phyloP scores from a whole-genome alignment of 2,113 vertebrate genomes.

The Archilochus colubris region DNA sequence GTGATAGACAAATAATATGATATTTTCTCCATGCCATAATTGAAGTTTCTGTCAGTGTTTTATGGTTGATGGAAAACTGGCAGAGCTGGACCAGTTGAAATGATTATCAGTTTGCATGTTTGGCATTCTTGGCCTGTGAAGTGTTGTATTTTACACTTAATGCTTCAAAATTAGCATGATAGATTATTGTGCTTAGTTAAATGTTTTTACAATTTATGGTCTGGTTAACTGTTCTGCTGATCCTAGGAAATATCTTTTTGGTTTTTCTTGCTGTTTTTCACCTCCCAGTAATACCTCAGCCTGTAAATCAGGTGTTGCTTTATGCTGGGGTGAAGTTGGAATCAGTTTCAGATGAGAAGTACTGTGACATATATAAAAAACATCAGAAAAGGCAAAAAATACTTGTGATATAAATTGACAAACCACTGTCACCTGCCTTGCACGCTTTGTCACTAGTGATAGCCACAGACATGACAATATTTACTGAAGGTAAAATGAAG shows the following conservation, averaged over 20 bases:
- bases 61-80: constrained; percentile 32
- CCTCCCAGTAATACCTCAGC: background rate
- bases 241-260: background rate
- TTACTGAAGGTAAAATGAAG: background rate
- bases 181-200: constrained; percentile 10
- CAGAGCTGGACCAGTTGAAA: background rate
- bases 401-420: background rate
- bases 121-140: constrained; percentile 36
- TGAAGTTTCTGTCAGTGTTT: constrained; percentile 4
- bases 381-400: background rate
- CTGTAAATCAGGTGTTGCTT: background rate
- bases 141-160: constrained; percentile 33
- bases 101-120: background rate
- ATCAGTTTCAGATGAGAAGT: background rate
- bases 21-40: background rate
- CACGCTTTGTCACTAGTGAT: background rate
- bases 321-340: background rate
- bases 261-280: background rate
- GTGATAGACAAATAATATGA: background rate
- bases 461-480: background rate
- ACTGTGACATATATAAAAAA: background rate
- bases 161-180: constrained; percentile 60
- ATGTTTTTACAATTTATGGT: constrained; percentile 30
- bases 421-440: background rate
- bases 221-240: constrained; percentile 16